Conservation (phyloP, 2,113 vertebrate genomes). For the Pachypanchax playfairii region DNA sequence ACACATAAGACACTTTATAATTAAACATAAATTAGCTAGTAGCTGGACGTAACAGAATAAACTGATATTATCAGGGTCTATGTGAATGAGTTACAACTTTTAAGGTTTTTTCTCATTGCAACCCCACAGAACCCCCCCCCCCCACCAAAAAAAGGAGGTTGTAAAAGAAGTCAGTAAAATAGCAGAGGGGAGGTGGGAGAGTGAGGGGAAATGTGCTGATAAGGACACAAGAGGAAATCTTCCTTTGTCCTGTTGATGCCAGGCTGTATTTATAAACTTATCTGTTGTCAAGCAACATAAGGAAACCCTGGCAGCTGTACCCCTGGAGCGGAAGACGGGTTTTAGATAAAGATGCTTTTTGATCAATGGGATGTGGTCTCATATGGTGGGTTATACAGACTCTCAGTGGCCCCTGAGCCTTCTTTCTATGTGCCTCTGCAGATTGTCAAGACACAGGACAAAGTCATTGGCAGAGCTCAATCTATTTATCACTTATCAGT, state of each 20-base stretch:
- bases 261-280: constrained; percentile 61
- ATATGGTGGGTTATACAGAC: background rate
- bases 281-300: constrained; percentile 49
- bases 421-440: constrained; percentile 4
- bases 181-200: background rate
- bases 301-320: constrained; percentile 27
- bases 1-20: constrained; percentile 64
- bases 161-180: constrained; percentile 38
- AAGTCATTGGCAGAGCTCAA: constrained; percentile 34
- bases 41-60: constrained; percentile 52
- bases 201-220: constrained; percentile 57
- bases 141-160: constrained; percentile 11
- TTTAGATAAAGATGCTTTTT: constrained; percentile 68
- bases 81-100: constrained; percentile 55
- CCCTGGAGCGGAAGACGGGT: constrained; percentile 51
- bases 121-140: too few species aligned
- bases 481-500: constrained; percentile 49
- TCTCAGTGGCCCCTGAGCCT: background rate
- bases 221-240: constrained; percentile 48
- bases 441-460: constrained; percentile 42
- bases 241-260: constrained; percentile 46
- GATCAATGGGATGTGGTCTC: constrained; percentile 34
- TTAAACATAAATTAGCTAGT: constrained; percentile 63
- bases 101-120: constrained; percentile 55
- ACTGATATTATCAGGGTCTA: constrained; percentile 58